These are phyloP conservation scores for Drosophila austrosaltans DNA, from an alignment of 2,888 invertebrate species.

Conservation along the genomic window DNA sequence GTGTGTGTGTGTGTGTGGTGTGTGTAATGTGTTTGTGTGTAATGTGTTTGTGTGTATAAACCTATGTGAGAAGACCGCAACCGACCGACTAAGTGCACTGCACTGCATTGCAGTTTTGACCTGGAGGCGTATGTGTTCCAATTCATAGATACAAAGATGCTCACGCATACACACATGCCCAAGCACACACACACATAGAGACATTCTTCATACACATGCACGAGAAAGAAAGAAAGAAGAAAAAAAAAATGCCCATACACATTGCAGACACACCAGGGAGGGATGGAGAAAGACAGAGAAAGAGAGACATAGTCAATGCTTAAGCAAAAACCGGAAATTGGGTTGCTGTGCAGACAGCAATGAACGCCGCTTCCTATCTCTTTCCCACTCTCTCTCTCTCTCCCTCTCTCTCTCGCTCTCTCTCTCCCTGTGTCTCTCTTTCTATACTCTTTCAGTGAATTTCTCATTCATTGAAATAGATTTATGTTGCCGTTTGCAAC, in stretches of 20 bases:
- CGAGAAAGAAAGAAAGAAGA: not conserved
- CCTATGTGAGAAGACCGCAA: slow-evolving; percentile 31
- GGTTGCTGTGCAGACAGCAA: slow-evolving; percentile 67
- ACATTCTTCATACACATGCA: not conserved
- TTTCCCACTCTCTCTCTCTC: not conserved
- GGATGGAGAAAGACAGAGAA: slow-evolving; percentile 24
- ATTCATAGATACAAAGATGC: slow-evolving; percentile 58
- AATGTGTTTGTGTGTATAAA: slow-evolving; percentile 27
- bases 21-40: too few relatives aligned
- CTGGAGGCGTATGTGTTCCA: slow-evolving; percentile 75
- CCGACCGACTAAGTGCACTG: slow-evolving; percentile 50
- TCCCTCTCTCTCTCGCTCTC: not conserved
- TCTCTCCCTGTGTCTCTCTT: not conserved
- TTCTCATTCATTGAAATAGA: slow-evolving; percentile 50
- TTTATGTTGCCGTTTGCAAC: slow-evolving; percentile 63
- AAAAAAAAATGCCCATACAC: slow-evolving; percentile 7
- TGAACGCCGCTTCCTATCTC: slow-evolving; percentile 2
- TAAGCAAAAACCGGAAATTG: slow-evolving; percentile 80
- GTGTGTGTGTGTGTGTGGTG: slow-evolving; percentile 28
- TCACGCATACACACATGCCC: slow-evolving; percentile 31
- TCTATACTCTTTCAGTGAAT: slow-evolving; percentile 2
- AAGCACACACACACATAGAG: slow-evolving; percentile 10
- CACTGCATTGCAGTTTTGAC: slow-evolving; percentile 78
- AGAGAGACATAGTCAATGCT: slow-evolving; percentile 70
- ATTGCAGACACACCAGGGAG: not conserved